Evolutionary conservation across 2,888 invertebrate species (phyloP).

Genomic region (Parelbella ahira): DNA sequence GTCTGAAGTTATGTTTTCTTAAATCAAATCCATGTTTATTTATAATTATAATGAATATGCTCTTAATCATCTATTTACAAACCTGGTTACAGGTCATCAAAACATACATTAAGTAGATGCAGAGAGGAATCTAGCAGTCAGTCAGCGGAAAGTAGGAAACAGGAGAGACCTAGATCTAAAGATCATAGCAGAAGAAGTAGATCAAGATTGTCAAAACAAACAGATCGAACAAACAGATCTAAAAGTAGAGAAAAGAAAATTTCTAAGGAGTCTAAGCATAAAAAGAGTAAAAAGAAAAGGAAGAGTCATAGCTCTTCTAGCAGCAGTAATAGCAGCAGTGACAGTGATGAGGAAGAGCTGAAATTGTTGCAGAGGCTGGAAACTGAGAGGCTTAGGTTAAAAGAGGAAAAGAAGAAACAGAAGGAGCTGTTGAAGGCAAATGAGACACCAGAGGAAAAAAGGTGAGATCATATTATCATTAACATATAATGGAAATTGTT

Average conservation of each 20-base stretch:
- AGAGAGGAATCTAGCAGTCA: conserved; percentile 42
- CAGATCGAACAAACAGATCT: conserved; percentile 39
- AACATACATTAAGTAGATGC: conserved; percentile 41
- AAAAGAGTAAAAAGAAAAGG: conserved; percentile 56
- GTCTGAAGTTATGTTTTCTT: no score
- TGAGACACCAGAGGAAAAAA: conserved; percentile 98
- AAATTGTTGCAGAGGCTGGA: conserved; percentile 87
- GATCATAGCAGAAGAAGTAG: conserved; percentile 33
- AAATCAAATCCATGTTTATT: no score
- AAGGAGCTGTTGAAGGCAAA: conserved; percentile 91
- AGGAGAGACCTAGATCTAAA: conserved; percentile 36
- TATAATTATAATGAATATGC: no score
- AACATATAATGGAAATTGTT: no score
- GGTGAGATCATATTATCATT: conserved; percentile 42
- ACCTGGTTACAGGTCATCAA: conserved; percentile 61
- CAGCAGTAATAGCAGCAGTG: conserved; percentile 60
- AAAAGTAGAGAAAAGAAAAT: conserved; percentile 41
- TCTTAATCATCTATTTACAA: no score
- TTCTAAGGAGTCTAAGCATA: conserved; percentile 38
- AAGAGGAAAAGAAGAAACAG: conserved; percentile 83
- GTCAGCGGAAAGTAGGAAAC: conserved; percentile 41
- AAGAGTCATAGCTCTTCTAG: conserved; percentile 35
- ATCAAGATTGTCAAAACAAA: no score
- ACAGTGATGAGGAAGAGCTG: conserved; percentile 76
- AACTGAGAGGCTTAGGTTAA: conserved; percentile 83